Base-by-base conservation (phyloP, 2,113 vertebrate genomes). In the Thamnaconus septentrionalis region DNA sequence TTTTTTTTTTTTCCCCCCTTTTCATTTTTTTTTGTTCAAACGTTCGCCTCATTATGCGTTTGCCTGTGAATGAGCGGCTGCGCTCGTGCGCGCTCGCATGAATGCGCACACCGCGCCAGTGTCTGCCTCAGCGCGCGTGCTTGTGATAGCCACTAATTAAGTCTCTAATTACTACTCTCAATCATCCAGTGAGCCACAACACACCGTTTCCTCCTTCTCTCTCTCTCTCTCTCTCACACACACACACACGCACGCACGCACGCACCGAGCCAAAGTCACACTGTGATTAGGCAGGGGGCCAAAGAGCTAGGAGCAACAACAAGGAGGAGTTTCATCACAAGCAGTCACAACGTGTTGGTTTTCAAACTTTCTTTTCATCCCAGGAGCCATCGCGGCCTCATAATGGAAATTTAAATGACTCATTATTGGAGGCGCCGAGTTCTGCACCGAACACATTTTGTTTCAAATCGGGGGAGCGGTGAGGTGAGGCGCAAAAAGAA, bases 81-180 rank as follows among this genome's bases (percentile, higher is more conserved):
- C 77, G 61, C 56, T 10, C 60, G 61, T 44, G 61, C 56, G 12
- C 10, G 7, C 51, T 41, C 70, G 53, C 51, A 47, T 66, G 65
- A 3, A n/a, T 7, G 48, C 51, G 6, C 58, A 51, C 72, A 44
- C 55, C 63, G 58, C 54, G 64, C 51, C 50, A 7, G 18, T 64
- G 53, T 70, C 68, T 46, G 39, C 9, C 31, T 81, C 59, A 69
- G 61, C 49, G 58, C 49, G 8, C 43, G 18, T 53, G 53, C 72
- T 69, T 77, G 63, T 79, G 76, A 87, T 83, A 83, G 83, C 81
- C 80, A 57, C 83, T 89, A 89, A 88, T 89, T 89, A 85, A 82
- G 83, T 67, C 78, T 79, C 70, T 87, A 87, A 88, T 87, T 87
- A 80, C 79, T 80, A 70, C 85, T 84, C 86, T 90, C 86, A 86